phyloP scores from a whole-genome alignment of 2,888 invertebrate species.

The Leistus spinibarbis region DNA sequence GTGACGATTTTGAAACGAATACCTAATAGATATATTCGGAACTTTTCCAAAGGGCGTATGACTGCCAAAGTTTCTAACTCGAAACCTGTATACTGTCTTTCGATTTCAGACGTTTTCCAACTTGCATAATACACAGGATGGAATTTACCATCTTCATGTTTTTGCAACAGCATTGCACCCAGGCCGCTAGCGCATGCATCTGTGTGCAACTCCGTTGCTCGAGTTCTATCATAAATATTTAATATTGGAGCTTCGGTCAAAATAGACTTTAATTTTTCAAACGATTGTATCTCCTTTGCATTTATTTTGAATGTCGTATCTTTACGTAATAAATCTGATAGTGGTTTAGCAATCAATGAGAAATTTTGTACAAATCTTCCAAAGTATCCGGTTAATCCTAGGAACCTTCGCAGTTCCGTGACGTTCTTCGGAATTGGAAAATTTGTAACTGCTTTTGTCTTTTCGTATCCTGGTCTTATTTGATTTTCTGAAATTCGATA shows the following conservation, averaged over 20 bases:
- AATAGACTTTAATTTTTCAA: constrained; percentile 16
- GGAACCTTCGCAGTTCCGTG: constrained; percentile 29
- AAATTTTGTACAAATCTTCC: constrained; percentile 33
- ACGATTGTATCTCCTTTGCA: constrained; percentile 9
- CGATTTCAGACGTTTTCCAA: constrained; percentile 42
- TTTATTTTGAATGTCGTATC: constrained; percentile 23
- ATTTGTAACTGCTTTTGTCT: constrained; percentile 28
- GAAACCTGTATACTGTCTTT: constrained; percentile 43
- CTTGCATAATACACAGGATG: constrained; percentile 45
- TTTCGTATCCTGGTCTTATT: constrained; percentile 30
- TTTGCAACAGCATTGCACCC: constrained; percentile 38
- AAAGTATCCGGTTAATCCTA: constrained; percentile 39
- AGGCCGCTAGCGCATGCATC: constrained; percentile 2
- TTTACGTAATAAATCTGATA: constrained; percentile 34
- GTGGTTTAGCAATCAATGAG: constrained; percentile 27
- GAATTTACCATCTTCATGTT: constrained; percentile 36
- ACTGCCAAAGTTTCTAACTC: constrained; percentile 45
- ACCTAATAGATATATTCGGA: constrained; percentile 45
- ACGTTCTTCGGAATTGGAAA: constrained; percentile 35
- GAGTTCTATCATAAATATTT: constrained; percentile 26
- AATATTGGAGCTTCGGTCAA: constrained; percentile 33
- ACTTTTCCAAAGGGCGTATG: constrained; percentile 43
- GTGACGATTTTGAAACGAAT: constrained; percentile 44
- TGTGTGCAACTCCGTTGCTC: constrained; percentile 26
- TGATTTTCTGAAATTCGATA: constrained; percentile 39